Base-by-base conservation (phyloP, 1,140 invertebrate genomes). In the Drosophila auraria region DNA sequence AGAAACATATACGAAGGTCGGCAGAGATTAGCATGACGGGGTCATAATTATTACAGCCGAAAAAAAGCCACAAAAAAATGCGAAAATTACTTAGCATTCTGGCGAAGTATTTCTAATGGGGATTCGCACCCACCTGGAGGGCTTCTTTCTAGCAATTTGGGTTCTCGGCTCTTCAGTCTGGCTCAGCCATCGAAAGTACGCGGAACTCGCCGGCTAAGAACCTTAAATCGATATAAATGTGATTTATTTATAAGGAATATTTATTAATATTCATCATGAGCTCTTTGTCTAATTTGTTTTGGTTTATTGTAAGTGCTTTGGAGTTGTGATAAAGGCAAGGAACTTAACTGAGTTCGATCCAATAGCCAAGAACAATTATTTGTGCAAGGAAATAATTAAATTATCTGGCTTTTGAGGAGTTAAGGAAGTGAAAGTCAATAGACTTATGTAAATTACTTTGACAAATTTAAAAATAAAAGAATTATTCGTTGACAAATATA, bases 241-340 rank as follows among this genome's bases (percentile, higher is more conserved):
- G 61, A 62, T 38, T 66, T 11, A 58, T 33, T 11, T 23, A n/a
- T n/a, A 30, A 15, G 36, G 17, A 14, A 33, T 23, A 17, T 47
- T 44, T 17, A 82, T 89, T 70, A 60, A 66, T 66, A 84, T 84
- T 89, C 86, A 84, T 23, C 15, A 90, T 90, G 84, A 47, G 50
- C 63, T 51, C 30, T 59, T 66, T 84, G 36, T 23, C 53, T 33
- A 80, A 63, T 42, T 51, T 74, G n/a, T 58, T 58, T 56, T 86
- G 72, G 75, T 54, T 90, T 36, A 44, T 75, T 90, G 86, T 91
- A 90, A 90, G 86, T 90, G 74, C 59, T 17, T 78, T 23, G 15
- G 25, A 58, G 40, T 44, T 12, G 17, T 8, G 0, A 15, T 49
- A 45, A 20, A 5, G 11, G 3, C 3, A 12, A 27, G n/a, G 30